Evolutionary conservation across 2,797 vertebrate genomes (phyloP).

Genomic region (Hozukius guyotensis): DNA sequence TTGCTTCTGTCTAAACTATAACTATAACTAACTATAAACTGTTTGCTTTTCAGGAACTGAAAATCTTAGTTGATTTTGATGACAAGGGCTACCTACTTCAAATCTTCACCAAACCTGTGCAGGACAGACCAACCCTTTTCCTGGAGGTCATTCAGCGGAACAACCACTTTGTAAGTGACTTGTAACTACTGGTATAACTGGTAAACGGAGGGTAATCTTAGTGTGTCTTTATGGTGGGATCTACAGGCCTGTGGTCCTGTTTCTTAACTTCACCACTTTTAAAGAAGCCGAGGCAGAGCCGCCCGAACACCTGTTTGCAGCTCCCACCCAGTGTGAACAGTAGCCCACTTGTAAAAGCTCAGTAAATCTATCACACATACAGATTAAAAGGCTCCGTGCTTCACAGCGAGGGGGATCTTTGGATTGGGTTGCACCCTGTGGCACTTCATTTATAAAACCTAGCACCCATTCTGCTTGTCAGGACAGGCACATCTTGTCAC

Average conservation of each 20-base stretch:
- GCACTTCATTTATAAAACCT: conserved; percentile 59
- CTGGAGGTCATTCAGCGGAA: conserved; percentile 87
- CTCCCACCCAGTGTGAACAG: conserved; percentile 69
- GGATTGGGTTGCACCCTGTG: conserved; percentile 74
- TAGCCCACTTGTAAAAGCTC: conserved; percentile 70
- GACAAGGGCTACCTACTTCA: conserved; percentile 89
- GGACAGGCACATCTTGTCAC: conserved; percentile 71
- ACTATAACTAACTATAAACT: not conserved
- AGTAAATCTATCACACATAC: conserved; percentile 77
- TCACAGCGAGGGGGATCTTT: conserved; percentile 60
- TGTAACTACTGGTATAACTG: not conserved
- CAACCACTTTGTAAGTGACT: conserved; percentile 81
- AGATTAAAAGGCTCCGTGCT: conserved; percentile 73
- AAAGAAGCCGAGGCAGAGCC: conserved; percentile 29
- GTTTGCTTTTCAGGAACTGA: conserved; percentile 77
- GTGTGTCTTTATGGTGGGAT: not conserved
- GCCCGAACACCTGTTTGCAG: conserved; percentile 70
- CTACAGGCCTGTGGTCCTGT: conserved; percentile 21
- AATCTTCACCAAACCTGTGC: conserved; percentile 89
- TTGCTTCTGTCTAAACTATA: not conserved
- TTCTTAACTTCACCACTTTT: conserved; percentile 18
- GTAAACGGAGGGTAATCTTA: not conserved
- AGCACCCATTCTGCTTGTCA: conserved; percentile 66
- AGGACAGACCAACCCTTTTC: conserved; percentile 88
- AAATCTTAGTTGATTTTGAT: conserved; percentile 88